phyloP scores from a whole-genome alignment of 2,797 vertebrate species.

The Sylvilagus floridanus region DNA sequence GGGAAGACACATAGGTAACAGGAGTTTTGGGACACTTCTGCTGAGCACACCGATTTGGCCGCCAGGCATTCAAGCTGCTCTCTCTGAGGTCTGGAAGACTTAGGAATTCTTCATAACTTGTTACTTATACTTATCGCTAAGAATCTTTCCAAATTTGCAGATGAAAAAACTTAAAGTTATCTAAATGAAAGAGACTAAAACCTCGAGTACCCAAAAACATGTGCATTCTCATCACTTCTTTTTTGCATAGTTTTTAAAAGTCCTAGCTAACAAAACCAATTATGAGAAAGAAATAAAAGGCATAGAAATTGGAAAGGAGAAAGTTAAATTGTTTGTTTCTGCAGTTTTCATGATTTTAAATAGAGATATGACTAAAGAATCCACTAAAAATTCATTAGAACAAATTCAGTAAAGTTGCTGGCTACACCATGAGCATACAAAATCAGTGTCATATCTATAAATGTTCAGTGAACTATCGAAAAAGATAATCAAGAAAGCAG shows the following conservation, averaged over 20 bases:
- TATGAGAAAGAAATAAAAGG: rapidly evolving
- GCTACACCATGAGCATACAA: not conserved
- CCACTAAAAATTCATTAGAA: not conserved
- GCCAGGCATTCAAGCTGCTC: constrained; percentile 47
- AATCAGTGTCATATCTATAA: not conserved
- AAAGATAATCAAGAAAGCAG: not conserved
- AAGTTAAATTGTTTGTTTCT: not conserved
- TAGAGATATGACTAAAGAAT: not conserved
- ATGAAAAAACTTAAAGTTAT: not conserved
- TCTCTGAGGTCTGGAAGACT: constrained; percentile 31
- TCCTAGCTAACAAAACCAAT: not conserved
- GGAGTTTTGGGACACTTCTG: constrained; percentile 42
- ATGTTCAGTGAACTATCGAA: not conserved
- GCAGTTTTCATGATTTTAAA: not conserved
- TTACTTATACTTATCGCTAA: constrained; percentile 56
- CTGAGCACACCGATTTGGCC: constrained; percentile 61
- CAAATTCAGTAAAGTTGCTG: not conserved
- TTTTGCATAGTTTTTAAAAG: not conserved
- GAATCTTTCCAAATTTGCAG: constrained; percentile 61
- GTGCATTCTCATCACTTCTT: not conserved
- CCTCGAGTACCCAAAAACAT: not conserved
- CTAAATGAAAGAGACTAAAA: not conserved
- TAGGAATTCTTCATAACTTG: not conserved
- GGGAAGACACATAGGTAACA: constrained; percentile 61
- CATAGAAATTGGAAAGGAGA: not conserved